phyloP scores from a whole-genome alignment of 2,797 vertebrate species.

The Balearica regulorum region DNA sequence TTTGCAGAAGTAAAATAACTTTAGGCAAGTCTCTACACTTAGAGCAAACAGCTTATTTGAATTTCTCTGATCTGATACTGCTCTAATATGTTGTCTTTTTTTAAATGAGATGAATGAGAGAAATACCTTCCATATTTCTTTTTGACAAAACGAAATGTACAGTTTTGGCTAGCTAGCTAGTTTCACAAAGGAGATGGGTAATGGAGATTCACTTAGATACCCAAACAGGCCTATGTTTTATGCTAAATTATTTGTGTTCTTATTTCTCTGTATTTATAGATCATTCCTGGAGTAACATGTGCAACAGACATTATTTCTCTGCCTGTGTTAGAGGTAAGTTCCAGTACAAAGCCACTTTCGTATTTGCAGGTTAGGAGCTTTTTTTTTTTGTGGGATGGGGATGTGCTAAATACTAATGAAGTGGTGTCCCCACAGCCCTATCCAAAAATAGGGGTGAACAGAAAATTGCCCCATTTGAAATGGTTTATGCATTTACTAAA shows the following conservation, averaged over 20 bases:
- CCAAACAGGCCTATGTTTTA: neutral
- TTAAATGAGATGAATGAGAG: neutral
- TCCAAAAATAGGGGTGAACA: neutral
- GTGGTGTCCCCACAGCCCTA: neutral
- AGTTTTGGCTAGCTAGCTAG: neutral
- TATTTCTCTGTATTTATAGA: slow-evolving; percentile 53
- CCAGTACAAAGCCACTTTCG: neutral
- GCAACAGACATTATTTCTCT: slow-evolving; percentile 81
- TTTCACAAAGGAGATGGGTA: neutral
- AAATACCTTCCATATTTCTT: neutral
- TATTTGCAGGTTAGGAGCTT: neutral
- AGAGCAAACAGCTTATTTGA: neutral
- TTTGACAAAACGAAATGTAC: neutral
- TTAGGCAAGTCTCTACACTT: neutral
- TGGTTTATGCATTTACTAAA: neutral
- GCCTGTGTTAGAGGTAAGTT: slow-evolving; percentile 83
- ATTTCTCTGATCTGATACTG: neutral
- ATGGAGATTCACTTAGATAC: neutral
- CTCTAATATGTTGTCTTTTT: neutral
- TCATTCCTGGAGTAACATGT: slow-evolving; percentile 84
- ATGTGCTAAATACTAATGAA: neutral
- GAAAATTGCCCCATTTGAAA: neutral
- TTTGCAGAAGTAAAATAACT: neutral
- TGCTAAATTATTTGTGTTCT: neutral
- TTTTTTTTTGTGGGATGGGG: neutral